Evolutionary conservation across 2,888 invertebrate genomes (phyloP).

Genomic region (Synergus japonicus): DNA sequence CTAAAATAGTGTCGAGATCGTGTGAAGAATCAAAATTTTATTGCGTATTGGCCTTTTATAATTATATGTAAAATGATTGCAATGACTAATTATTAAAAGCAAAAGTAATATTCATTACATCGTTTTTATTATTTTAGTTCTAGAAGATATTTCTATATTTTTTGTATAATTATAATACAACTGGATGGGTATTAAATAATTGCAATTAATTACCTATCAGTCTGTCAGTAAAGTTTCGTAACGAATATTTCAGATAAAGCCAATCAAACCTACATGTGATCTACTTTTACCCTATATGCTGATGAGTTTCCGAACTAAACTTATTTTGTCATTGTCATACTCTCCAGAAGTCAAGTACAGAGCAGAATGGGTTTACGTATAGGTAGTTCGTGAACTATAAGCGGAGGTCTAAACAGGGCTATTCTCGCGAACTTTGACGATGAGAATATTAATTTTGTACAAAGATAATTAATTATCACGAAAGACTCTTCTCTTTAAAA

Average conservation of each 20-base stretch:
- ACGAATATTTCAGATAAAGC: background rate
- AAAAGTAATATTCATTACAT: no score
- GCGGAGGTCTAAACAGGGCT: background rate
- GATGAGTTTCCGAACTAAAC: slow-evolving; percentile 18
- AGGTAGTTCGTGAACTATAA: background rate
- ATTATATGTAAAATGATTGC: no score
- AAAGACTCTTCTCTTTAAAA: slow-evolving; percentile 1
- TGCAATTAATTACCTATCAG: no score
- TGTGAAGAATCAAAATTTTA: no score
- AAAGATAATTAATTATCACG: slow-evolving; percentile 32
- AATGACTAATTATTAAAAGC: no score
- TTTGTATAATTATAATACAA: no score
- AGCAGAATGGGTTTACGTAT: background rate
- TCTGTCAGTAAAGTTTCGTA: background rate
- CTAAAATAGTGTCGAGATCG: slow-evolving; percentile 6
- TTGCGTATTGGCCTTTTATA: no score
- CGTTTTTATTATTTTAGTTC: no score
- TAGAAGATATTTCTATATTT: no score
- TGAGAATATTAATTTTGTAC: slow-evolving; percentile 26
- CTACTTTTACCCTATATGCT: background rate
- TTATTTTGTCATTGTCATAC: slow-evolving; percentile 27
- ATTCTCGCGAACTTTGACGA: slow-evolving; percentile 19
- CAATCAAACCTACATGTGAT: background rate
- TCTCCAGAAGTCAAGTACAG: slow-evolving; percentile 3
- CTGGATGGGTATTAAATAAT: no score